These are phyloP conservation scores for Novumbra hubbsi DNA, from an alignment of 2,797 vertebrate genomes.

Conservation along the genomic window DNA sequence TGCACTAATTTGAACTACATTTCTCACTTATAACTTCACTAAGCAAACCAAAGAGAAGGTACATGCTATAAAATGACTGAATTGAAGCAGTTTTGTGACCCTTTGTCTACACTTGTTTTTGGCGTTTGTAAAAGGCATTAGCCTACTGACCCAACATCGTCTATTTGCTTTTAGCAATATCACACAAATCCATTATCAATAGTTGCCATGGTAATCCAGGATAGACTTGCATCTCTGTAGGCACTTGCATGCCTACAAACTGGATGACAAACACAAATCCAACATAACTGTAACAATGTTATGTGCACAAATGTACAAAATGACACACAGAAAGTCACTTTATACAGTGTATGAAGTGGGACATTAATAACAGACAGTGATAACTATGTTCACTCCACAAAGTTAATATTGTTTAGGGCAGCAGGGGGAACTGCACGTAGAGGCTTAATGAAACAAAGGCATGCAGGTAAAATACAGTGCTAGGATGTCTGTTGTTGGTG, in stretches of 20 bases:
- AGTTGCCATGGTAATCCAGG: slow-evolving; percentile 2
- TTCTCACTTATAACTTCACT: not conserved
- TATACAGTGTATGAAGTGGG: slow-evolving; percentile 3
- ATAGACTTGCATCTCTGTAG: not conserved
- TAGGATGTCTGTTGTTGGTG: too few relatives aligned
- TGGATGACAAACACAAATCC: not conserved
- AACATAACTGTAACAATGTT: not conserved
- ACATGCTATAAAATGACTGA: not conserved
- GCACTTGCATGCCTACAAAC: not conserved
- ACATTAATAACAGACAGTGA: not conserved
- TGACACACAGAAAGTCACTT: not conserved
- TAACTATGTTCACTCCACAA: not conserved
- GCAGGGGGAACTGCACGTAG: slow-evolving; percentile 17
- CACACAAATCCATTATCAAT: not conserved
- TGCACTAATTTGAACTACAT: not conserved
- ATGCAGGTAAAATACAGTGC: slow-evolving; percentile 28
- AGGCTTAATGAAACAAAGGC: slow-evolving; percentile 31
- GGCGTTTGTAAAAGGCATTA: not conserved
- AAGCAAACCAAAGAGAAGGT: not conserved
- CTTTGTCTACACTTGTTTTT: not conserved
- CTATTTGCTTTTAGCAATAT: not conserved
- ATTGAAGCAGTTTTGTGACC: not conserved
- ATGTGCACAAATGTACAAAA: not conserved
- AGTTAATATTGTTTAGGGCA: not conserved
- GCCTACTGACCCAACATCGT: not conserved